These are phyloP conservation scores for Xestia sexstrigata DNA, from an alignment of 2,888 invertebrate genomes.

Conservation along the genomic window DNA sequence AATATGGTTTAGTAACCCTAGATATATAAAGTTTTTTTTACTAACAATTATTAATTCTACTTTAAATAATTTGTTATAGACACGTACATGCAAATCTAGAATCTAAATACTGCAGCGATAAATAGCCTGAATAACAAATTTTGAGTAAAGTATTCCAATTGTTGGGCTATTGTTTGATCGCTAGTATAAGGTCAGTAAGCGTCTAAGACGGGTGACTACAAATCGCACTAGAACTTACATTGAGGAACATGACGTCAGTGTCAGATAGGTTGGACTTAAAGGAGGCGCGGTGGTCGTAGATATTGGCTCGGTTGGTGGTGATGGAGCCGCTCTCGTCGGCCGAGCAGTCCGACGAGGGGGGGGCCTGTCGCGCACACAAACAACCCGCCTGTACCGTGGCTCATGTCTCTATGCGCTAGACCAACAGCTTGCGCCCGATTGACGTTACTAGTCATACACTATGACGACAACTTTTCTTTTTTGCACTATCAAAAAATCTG, in stretches of 20 bases:
- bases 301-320: constrained; percentile 94
- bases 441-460: neutral
- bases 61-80: constrained; percentile 26
- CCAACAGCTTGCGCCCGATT: constrained; percentile 6
- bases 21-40: neutral
- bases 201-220: constrained; percentile 69
- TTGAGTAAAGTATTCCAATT: constrained; percentile 58
- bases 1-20: neutral
- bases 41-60: neutral
- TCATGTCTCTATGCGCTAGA: constrained; percentile 43
- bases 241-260: constrained; percentile 97
- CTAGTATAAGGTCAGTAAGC: constrained; percentile 59
- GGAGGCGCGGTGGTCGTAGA: constrained; percentile 94
- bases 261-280: constrained; percentile 98
- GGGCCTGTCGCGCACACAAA: constrained; percentile 89
- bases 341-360: constrained; percentile 92
- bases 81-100: constrained; percentile 61
- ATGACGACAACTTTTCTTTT: neutral
- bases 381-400: constrained; percentile 70
- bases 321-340: constrained; percentile 94
- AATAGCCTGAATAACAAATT: constrained; percentile 49
- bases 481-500: neutral
- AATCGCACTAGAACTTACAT: constrained; percentile 92
- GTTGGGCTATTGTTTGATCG: constrained; percentile 68
- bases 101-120: constrained; percentile 59